These are phyloP conservation scores for Trissolcus japonicus DNA, from an alignment of 2,888 invertebrate genomes.

Conservation along the genomic window DNA sequence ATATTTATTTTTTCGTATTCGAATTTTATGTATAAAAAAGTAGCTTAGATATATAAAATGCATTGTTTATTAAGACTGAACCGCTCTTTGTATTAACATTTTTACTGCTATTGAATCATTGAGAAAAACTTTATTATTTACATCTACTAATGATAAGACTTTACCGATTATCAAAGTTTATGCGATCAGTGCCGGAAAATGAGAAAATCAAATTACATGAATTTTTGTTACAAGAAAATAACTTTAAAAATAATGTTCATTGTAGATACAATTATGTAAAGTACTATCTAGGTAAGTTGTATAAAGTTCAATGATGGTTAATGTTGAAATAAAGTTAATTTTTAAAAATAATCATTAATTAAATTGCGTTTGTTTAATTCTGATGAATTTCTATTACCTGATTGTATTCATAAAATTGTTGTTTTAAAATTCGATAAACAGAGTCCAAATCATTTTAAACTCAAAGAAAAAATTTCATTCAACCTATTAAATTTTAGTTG, in stretches of 20 bases:
- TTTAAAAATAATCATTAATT: conserved; percentile 1
- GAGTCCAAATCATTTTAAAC: background rate
- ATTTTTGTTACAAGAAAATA: background rate
- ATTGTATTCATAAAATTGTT: background rate
- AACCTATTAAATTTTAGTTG: too few relatives aligned
- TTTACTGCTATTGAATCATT: conserved; percentile 16
- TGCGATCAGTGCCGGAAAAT: conserved; percentile 47
- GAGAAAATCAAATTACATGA: conserved; percentile 10
- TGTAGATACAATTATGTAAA: conserved; percentile 25
- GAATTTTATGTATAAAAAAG: background rate
- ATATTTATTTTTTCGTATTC: background rate
- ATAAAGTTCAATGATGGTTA: conserved; percentile 16
- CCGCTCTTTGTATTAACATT: conserved; percentile 33
- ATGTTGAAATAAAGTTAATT: conserved; percentile 21
- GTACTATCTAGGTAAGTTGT: conserved; percentile 17
- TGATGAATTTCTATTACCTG: background rate
- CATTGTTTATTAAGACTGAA: conserved; percentile 55
- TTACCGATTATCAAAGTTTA: conserved; percentile 12
- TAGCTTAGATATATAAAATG: conserved; percentile 1
- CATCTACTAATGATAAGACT: background rate
- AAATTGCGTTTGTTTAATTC: background rate
- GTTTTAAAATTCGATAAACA: too few relatives aligned
- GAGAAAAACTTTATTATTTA: conserved; percentile 7
- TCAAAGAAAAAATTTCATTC: too few relatives aligned
- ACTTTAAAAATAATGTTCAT: conserved; percentile 12